Evolutionary conservation across 1,140 invertebrate genomes (phyloP).

Genomic region (Drosophila lacertosa): DNA sequence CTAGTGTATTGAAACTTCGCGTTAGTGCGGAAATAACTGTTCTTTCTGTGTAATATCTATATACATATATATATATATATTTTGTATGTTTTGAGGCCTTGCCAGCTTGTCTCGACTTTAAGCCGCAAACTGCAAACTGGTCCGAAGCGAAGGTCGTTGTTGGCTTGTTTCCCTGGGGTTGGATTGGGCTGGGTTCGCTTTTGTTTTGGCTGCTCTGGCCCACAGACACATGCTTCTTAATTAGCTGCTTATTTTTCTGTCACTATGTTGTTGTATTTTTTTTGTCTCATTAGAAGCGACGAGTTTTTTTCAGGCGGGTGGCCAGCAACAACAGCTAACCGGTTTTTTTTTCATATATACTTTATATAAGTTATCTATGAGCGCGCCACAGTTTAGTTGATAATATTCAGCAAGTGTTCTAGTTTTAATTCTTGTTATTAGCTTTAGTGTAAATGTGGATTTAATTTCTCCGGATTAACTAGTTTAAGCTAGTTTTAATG

Average conservation of each 20-base stretch:
- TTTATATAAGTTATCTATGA: slow-evolving; percentile 11
- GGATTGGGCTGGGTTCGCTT: slow-evolving; percentile 13
- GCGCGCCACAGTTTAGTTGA: neutral
- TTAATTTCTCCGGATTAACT: neutral
- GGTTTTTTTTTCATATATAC: slow-evolving; percentile 12
- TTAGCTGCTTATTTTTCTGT: slow-evolving; percentile 68
- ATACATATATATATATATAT: neutral
- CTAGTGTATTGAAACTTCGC: neutral
- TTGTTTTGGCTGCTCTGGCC: slow-evolving; percentile 9
- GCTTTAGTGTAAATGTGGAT: neutral
- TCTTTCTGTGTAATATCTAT: neutral
- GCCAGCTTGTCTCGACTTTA: slow-evolving; percentile 30
- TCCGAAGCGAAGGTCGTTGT: slow-evolving; percentile 58
- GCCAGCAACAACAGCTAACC: no score
- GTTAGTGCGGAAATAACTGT: neutral
- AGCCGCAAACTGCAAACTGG: slow-evolving; percentile 57
- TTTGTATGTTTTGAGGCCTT: slow-evolving; percentile 2
- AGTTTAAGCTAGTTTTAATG: neutral
- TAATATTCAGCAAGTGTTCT: neutral
- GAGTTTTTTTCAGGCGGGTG: no score
- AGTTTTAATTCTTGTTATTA: neutral
- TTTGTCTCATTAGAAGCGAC: slow-evolving; percentile 59
- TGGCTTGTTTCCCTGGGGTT: slow-evolving; percentile 12
- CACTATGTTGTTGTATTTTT: slow-evolving; percentile 43
- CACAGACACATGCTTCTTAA: slow-evolving; percentile 64